Evolutionary conservation across 1,140 invertebrate species (phyloP).

Genomic region (Achroia grisella): DNA sequence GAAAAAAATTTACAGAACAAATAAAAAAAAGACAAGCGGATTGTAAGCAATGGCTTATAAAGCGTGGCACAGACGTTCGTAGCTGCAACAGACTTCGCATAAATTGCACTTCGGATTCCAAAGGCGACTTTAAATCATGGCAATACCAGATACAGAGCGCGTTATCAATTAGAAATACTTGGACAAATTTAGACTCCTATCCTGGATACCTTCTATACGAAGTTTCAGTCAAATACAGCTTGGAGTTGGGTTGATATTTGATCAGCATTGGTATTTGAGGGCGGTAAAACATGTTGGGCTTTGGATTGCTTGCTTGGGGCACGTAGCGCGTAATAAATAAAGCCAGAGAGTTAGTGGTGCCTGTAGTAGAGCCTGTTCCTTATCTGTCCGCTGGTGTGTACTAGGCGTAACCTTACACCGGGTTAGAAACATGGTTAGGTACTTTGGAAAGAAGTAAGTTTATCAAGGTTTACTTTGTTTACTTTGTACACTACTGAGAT

Average conservation of each 20-base stretch:
- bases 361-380: slow-evolving; percentile 51
- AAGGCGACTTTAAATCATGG: slow-evolving; percentile 53
- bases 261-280: background rate
- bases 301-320: slow-evolving; percentile 44
- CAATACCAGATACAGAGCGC: slow-evolving; percentile 58
- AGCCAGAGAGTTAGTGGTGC: slow-evolving; percentile 52
- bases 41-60: slow-evolving; percentile 6
- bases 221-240: background rate
- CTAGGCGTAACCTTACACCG: slow-evolving; percentile 56
- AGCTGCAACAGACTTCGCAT: slow-evolving; percentile 27
- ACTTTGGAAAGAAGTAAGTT: background rate
- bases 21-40: background rate
- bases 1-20: background rate
- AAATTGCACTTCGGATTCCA: slow-evolving; percentile 46
- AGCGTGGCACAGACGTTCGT: slow-evolving; percentile 13
- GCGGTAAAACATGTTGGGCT: slow-evolving; percentile 22
- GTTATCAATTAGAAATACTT: slow-evolving; percentile 65
- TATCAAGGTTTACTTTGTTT: background rate
- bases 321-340: slow-evolving; percentile 65
- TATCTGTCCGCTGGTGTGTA: slow-evolving; percentile 46
- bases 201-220: background rate
- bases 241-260: background rate
- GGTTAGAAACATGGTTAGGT: slow-evolving; percentile 17
- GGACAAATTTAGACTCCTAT: slow-evolving; percentile 20
- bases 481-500: background rate